Conservation (phyloP, 2,888 invertebrate species). For the Punctoribates punctum region DNA sequence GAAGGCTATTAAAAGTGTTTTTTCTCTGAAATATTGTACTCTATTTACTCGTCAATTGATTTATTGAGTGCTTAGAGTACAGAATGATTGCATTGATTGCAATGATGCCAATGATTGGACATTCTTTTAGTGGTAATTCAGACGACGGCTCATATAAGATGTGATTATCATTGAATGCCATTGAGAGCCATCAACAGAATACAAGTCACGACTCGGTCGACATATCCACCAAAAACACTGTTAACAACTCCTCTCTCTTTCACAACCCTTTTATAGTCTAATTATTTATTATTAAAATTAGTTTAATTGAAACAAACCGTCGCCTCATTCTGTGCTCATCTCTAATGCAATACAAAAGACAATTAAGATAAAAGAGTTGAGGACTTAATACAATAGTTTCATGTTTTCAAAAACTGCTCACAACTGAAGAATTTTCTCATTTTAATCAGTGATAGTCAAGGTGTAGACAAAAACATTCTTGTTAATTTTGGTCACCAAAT, state of each 20-base stretch:
- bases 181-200: slow-evolving; percentile 9
- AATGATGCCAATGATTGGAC: not conserved
- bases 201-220: not conserved
- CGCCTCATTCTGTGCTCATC: too few species aligned
- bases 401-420: too few species aligned
- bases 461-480: too few species aligned
- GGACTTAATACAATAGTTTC: too few species aligned
- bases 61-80: not conserved
- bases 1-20: not conserved
- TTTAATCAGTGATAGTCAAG: too few species aligned
- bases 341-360: too few species aligned
- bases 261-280: too few species aligned
- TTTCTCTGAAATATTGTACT: not conserved
- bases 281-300: too few species aligned
- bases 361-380: too few species aligned
- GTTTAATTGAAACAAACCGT: too few species aligned
- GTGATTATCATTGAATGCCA: slow-evolving; percentile 16
- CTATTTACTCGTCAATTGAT: slow-evolving; percentile 11
- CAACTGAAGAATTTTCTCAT: too few species aligned
- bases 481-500: too few species aligned
- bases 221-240: not conserved
- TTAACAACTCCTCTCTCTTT: not conserved
- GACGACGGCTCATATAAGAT: not conserved
- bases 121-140: not conserved
- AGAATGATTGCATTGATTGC: slow-evolving; percentile 5